Evolutionary conservation across 1,140 invertebrate species (phyloP), one percentile per base, ranked within the genome.

Genomic region (Drosophila nigrodunni): DNA sequence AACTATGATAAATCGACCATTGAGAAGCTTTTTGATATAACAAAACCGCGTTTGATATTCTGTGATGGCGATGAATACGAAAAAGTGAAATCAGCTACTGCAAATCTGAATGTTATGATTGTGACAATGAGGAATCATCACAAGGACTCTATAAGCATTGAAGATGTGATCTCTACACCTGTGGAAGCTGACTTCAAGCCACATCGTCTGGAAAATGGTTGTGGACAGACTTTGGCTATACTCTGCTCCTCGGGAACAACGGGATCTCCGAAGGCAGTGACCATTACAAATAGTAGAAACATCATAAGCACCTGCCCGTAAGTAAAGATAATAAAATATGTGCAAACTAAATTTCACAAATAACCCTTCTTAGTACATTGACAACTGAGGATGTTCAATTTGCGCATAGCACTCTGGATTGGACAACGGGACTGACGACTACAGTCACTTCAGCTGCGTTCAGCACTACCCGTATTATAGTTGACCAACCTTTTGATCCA

Each of bases 251-350:
- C 95, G 67, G 96, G 96, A 4, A 97, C 96, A 2, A 97, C 96
- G 30, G 96, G 96, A 43, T 91, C 94, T 8, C 96, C 96, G 0
- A 97, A 97, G 92, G 2, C 96, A 13, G 96, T 96, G 0, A 94
- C 95, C 83, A 91, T 97, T 1, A 95, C 95, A 1, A 86, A 89
- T 13, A 85, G 78, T 43, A 62, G 64, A 7, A 80, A 70, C 59
- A 67, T 86, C 2, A 18, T 89, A 0, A 62, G 50, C 11, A n/a
- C 2, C 2, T 9, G 0, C 44, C 6, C 34, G 83, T 88, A 58
- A 83, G 80, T 80, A 0, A 39, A 2, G 3, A 75, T 18, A 34
- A 7, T 30, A 30, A 30, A 6, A 2, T 6, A 8, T 2, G 2
- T 25, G 1, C 21, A 0, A 21, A 1, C 0, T 30, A n/a, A 0